Base-by-base conservation (phyloP, 1,140 invertebrate genomes). In the Drosophila jambulina region DNA sequence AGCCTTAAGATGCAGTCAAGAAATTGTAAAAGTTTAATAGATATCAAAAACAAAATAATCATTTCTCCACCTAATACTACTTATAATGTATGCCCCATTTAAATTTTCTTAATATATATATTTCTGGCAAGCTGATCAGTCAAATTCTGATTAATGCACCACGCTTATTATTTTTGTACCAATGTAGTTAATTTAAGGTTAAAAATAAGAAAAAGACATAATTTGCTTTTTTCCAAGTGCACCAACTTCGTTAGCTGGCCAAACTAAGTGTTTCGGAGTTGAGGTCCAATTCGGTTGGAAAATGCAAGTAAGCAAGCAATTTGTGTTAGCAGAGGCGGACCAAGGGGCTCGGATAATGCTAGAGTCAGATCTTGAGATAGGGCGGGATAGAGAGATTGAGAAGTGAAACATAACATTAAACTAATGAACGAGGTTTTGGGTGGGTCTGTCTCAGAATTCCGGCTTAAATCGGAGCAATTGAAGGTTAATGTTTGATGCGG, bases 261-360 rank as follows among this genome's bases (percentile, higher is more conserved):
- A 71, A 71, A 72, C 36, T 42, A 58, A 72, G 68, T 72, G 67
- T 48, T 72, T 69, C 9, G 36, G 29, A 38, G 68, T 42, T 49
- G 43, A 17, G 62, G 65, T 67, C 62, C 62, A 68, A 68, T 68
- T 68, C 36, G 34, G 67, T n/a, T 25, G 53, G 43, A 71, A 72
- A 72, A 72, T 70, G 67, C 62, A 68, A 36, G 67, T 70, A 59
- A 51, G 68, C 53, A 43, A 60, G 54, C 70, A 74, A 74, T 74
- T 74, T 74, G 43, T 72, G 43, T 42, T 74, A 29, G 70, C 70
- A 60, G 45, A 25, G 70, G 70, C 70, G 68, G 43, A 36, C 45
- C 27, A 42, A 69, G 62, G 62, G 63, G 65, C 45, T 32, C 65
- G 21, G 53, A 59, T 72, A 72, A 72, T 72, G 34, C 43, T 51